Evolutionary conservation across 2,113 vertebrate species (phyloP).

Genomic region (Mirza zaza): DNA sequence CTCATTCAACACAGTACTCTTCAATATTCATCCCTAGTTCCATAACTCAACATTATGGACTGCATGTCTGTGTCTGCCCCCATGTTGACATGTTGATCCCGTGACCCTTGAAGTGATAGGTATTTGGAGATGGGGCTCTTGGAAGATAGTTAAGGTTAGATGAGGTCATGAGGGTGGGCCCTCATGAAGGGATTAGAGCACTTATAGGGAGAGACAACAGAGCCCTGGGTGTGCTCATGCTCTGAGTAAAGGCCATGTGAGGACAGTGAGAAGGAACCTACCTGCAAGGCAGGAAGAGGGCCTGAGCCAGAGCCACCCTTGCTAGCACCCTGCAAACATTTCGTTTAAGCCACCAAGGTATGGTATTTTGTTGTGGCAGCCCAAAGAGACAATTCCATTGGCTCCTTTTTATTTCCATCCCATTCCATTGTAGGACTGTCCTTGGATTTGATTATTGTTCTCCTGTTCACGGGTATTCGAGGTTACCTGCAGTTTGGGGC

Average conservation of each 20-base stretch:
- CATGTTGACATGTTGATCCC: no score
- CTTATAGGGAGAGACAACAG: background rate
- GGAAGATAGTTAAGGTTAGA: background rate
- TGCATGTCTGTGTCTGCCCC: no score
- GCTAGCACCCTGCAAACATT: background rate
- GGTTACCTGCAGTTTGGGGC: background rate
- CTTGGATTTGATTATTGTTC: no score
- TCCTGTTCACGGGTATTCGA: background rate
- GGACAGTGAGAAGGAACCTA: background rate
- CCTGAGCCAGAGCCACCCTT: background rate
- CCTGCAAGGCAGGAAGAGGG: background rate
- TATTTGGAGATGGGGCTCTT: background rate
- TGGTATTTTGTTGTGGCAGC: background rate
- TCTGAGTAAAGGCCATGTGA: no score
- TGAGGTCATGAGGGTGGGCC: background rate
- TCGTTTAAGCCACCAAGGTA: background rate
- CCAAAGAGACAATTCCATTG: rapidly evolving
- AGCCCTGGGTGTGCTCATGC: background rate
- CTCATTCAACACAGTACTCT: background rate
- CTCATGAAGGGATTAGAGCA: background rate
- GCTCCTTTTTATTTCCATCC: no score
- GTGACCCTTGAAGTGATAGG: background rate
- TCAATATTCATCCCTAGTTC: background rate
- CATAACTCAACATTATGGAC: background rate
- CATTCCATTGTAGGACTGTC: background rate